These are phyloP conservation scores for Tiphia femorata DNA, from an alignment of 2,888 invertebrate species.

Conservation along the genomic window DNA sequence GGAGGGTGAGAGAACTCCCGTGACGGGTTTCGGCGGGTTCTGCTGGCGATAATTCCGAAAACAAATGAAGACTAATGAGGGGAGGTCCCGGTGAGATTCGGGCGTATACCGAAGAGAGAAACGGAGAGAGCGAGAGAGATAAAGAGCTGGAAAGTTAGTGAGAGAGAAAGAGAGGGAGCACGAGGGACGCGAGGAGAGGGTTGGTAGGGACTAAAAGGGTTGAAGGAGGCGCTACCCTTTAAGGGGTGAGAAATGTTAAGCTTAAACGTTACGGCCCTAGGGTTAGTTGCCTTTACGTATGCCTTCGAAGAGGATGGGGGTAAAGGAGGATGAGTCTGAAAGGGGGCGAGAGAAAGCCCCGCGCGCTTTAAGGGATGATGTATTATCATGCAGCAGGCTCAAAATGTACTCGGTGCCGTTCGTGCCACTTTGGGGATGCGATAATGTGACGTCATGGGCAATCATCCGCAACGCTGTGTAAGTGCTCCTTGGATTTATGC, in stretches of 20 bases:
- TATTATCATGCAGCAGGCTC: constrained; percentile 63
- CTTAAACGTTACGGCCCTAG: constrained; percentile 65
- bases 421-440: constrained; percentile 36
- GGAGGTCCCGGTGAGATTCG: constrained; percentile 54
- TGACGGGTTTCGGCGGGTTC: constrained; percentile 38
- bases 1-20: not conserved
- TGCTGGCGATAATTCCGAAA: constrained; percentile 67
- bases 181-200: constrained; percentile 34
- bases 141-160: too few species aligned
- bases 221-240: constrained; percentile 62
- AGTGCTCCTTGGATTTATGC: too few species aligned
- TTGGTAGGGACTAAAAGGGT: constrained; percentile 56
- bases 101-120: too few species aligned
- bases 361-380: constrained; percentile 64
- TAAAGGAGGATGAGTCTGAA: constrained; percentile 39
- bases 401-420: constrained; percentile 48
- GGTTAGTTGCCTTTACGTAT: constrained; percentile 59
- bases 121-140: constrained; percentile 38
- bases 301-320: constrained; percentile 38
- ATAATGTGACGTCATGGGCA: constrained; percentile 32
- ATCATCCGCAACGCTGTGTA: constrained; percentile 6
- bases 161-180: too few species aligned
- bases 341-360: constrained; percentile 41
- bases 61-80: constrained; percentile 70
- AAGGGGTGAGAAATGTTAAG: constrained; percentile 67